A percentile compares a stretch with the other conserved stretches of the same genome.
Evolutionary conservation across 1,140 invertebrate species (phyloP).

Genomic region (Paraescarpia echinospica): DNA sequence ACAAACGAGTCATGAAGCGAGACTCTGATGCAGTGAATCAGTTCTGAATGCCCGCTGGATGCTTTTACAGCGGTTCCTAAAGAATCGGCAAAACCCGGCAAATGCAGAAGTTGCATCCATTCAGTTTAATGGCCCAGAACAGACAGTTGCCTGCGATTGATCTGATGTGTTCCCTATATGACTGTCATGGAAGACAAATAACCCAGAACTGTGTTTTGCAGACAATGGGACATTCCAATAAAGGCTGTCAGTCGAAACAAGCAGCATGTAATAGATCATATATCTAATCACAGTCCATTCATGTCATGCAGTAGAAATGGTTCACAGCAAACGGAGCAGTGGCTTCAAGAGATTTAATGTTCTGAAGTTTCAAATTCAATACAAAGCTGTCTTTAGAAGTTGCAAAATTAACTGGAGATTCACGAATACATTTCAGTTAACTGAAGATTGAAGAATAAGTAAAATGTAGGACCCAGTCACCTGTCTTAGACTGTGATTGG

Average conservation of each 20-base stretch:
- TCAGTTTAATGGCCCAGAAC: constrained; percentile 1
- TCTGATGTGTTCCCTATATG: background rate
- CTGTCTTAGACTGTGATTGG: background rate
- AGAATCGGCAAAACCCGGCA: background rate
- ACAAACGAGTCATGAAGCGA: background rate
- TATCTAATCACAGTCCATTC: background rate
- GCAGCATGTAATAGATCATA: background rate
- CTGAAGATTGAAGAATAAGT: background rate
- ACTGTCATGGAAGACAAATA: background rate
- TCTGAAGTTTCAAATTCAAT: background rate
- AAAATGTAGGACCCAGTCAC: background rate
- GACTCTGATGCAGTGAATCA: background rate
- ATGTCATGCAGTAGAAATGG: too few species aligned
- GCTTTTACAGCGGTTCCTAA: background rate
- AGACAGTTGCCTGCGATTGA: background rate
- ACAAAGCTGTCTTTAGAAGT: background rate
- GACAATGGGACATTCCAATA: background rate
- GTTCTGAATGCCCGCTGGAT: background rate
- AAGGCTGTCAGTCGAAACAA: background rate
- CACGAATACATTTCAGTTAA: background rate
- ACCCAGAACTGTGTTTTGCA: background rate
- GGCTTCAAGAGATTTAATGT: background rate
- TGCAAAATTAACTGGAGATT: background rate
- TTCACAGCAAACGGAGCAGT: background rate
- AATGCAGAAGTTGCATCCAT: background rate